Conservation (phyloP, 2,888 invertebrate genomes). For the Xylocampa areola region DNA sequence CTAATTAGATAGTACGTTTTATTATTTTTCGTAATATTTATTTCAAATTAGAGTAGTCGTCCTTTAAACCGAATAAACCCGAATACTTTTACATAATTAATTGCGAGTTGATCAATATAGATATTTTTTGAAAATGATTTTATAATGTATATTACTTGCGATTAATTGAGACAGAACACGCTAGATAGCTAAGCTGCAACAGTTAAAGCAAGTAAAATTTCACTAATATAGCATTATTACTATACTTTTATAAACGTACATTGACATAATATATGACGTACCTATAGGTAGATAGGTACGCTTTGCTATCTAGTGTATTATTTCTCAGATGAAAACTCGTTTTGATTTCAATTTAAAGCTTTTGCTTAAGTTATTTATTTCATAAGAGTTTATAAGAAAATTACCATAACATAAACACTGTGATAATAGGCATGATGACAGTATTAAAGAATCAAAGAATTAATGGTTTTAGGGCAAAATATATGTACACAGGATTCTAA, state of each 20-base stretch:
- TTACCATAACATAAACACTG: slow-evolving; percentile 4
- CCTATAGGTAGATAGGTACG: too few relatives aligned
- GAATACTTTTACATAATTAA: slow-evolving; percentile 12
- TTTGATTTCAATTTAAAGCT: slow-evolving; percentile 43
- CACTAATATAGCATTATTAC: too few relatives aligned
- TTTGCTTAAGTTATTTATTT: slow-evolving; percentile 26
- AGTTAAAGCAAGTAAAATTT: too few relatives aligned
- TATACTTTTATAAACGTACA: not conserved
- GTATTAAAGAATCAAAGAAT: too few relatives aligned
- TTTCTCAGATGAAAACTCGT: slow-evolving; percentile 7
- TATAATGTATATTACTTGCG: not conserved
- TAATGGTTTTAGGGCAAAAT: too few relatives aligned
- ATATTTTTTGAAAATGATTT: slow-evolving; percentile 7
- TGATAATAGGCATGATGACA: too few relatives aligned
- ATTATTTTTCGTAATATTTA: too few relatives aligned
- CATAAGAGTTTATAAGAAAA: slow-evolving; percentile 37
- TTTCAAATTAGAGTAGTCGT: slow-evolving; percentile 10
- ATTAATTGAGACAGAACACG: too few relatives aligned
- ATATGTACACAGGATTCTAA: too few relatives aligned
- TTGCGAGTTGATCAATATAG: slow-evolving; percentile 2
- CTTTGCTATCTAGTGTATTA: too few relatives aligned
- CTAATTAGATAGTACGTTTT: too few relatives aligned
- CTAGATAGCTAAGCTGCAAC: too few relatives aligned
- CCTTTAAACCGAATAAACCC: slow-evolving; percentile 23
- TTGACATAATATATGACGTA: not conserved